Percentiles rank a stretch among this genome's conserved stretches.
Conservation (phyloP, 2,113 vertebrate species). For the Cacatua alba region DNA sequence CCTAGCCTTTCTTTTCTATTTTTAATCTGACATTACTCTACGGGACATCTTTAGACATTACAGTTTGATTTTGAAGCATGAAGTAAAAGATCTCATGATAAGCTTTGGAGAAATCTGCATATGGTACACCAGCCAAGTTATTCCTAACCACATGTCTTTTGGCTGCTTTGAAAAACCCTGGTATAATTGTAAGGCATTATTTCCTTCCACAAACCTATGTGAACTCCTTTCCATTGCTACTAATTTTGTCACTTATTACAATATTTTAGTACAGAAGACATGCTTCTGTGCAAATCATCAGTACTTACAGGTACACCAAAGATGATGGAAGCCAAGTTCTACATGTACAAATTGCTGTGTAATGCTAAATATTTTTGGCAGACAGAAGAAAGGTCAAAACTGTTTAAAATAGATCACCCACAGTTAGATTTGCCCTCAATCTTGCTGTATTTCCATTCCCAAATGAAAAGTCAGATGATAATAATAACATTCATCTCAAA, state of each 20-base stretch:
- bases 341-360: neutral
- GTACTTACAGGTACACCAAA: neutral
- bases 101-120: neutral
- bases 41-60: neutral
- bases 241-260: neutral
- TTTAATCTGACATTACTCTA: neutral
- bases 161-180: neutral
- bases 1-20: neutral
- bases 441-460: neutral
- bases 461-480: neutral
- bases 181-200: neutral
- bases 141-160: neutral
- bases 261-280: neutral
- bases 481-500: neutral
- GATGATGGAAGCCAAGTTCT: neutral
- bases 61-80: neutral
- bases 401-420: neutral
- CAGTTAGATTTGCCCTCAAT: neutral
- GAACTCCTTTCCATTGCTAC: neutral
- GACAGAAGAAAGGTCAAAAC: neutral
- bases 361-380: neutral
- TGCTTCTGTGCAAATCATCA: neutral
- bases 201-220: neutral
- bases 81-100: neutral
- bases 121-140: neutral